phyloP scores from a whole-genome alignment of 2,888 invertebrate genomes.

The Sisyra terminalis region DNA sequence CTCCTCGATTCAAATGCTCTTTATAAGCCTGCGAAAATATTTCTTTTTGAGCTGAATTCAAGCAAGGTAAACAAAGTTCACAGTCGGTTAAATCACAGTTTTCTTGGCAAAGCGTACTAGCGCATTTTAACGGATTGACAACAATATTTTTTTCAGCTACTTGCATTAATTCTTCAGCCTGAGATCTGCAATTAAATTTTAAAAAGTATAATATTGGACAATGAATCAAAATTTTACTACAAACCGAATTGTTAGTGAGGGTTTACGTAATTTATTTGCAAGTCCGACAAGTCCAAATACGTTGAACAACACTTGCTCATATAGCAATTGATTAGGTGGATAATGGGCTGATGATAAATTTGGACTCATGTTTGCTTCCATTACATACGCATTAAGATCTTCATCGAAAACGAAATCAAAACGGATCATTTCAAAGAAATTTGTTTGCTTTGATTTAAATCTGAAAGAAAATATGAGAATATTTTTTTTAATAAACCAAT shows the following conservation, averaged over 20 bases:
- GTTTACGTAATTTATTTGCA: constrained; percentile 29
- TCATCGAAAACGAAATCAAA: constrained; percentile 89
- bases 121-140: constrained; percentile 54
- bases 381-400: constrained; percentile 64
- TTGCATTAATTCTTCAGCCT: constrained; percentile 40
- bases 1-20: constrained; percentile 66
- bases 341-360: constrained; percentile 89
- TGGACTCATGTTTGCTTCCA: constrained; percentile 98
- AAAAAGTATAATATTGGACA: neutral
- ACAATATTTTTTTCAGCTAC: constrained; percentile 66
- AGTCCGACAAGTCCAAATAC: constrained; percentile 66
- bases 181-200: constrained; percentile 23
- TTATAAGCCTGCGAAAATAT: constrained; percentile 50
- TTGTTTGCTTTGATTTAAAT: constrained; percentile 31
- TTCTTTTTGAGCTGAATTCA: constrained; percentile 37
- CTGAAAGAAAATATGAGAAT: constrained; percentile 15
- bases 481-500: neutral
- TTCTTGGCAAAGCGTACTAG: constrained; percentile 31
- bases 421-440: constrained; percentile 89
- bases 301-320: constrained; percentile 84
- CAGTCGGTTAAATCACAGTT: constrained; percentile 54
- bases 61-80: constrained; percentile 62
- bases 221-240: constrained; percentile 7
- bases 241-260: constrained; percentile 27
- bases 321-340: constrained; percentile 71